Percentiles rank a stretch among this genome's conserved stretches.
phyloP scores from a whole-genome alignment of 35 echinoderm and acorn worm species.

The Strongylocentrotus purpuratus region DNA sequence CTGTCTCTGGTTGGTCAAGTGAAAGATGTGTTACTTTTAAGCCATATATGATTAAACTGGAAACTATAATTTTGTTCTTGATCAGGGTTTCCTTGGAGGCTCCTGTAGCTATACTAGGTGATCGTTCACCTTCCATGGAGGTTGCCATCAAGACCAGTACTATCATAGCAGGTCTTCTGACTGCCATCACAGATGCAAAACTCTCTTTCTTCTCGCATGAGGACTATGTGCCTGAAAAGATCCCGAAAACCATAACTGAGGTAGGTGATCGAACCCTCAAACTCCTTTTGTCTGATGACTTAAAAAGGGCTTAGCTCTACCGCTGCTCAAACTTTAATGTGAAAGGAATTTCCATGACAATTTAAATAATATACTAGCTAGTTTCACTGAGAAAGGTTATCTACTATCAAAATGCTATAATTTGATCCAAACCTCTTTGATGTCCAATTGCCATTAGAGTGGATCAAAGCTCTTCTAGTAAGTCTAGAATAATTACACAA shows the following conservation, averaged over 20 bases:
- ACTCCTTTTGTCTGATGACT: not conserved
- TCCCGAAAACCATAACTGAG: slow-evolving; percentile 77
- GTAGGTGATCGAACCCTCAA: slow-evolving; percentile 39
- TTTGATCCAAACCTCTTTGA: not conserved
- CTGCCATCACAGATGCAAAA: slow-evolving; percentile 70
- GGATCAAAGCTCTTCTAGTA: not conserved
- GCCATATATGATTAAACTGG: not conserved
- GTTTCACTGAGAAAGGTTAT: not conserved
- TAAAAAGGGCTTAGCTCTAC: not conserved
- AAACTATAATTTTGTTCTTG: not conserved
- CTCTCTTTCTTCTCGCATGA: slow-evolving; percentile 79
- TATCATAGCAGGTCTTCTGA: slow-evolving; percentile 86
- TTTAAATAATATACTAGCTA: not conserved
- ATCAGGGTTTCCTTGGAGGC: slow-evolving; percentile 78
- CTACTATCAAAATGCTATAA: not conserved
- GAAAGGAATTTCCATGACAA: no score
- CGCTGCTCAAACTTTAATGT: not conserved
- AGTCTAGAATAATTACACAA: not conserved
- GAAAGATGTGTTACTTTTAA: not conserved
- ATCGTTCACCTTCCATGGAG: slow-evolving; percentile 90
- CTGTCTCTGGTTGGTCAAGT: not conserved
- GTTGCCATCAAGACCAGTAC: slow-evolving; percentile 92
- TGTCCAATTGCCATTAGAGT: not conserved
- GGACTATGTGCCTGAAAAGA: slow-evolving; percentile 56
- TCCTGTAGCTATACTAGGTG: slow-evolving; percentile 90